Evolutionary conservation across 2,113 vertebrate species (phyloP), one percentile per base, ranked within the genome.

Genomic region (Notarius lentiginosus): DNA sequence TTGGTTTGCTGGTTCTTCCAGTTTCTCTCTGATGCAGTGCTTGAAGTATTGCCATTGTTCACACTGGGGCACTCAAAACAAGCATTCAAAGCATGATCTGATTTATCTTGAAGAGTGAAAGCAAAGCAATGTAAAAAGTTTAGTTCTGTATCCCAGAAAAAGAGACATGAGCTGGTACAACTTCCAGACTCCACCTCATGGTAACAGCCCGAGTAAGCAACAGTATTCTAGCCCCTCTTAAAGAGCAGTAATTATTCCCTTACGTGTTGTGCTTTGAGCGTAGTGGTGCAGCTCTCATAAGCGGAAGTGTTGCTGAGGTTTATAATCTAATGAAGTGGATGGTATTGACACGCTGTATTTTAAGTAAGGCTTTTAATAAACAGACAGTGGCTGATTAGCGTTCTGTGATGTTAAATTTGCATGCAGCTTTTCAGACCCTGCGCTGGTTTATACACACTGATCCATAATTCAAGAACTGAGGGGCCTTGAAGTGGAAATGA

Each of bases 401-500:
- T 87, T 82, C 73, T 84, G 82, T 87, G 49, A 34, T 70, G 56
- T 58, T 58, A 86, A 73, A 89, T 91, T 89, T 80, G 84, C 77
- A 90, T 92, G 84, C 84, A 30, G 72, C 79, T 20, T 68, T 89
- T 87, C 53, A 85, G 73, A 30, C 79, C 3, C 34, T 51, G 89
- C 66, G 63, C 81, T 87, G 85, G 84, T 34, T 14, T 85, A 47
- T 82, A 2, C 17, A 87, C 88, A 58, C 49, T 87, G 88, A 93
- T 93, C 91, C 92, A 94, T 93, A 92, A 94, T 93, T 91, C 90
- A 92, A 73, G 89, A 91, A 90, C 34, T 0, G 47, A 9, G 0
- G 9, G 85, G 89, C 93, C 93, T 95, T 95, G 94, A 94, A 94
- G 92, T 94, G 94, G 91, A 94, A 94, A 95, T 95, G 92, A 94